Percentiles rank a stretch among this genome's conserved stretches.
Evolutionary conservation across 2,113 vertebrate species (phyloP).

Genomic region (Rhynchomys soricoides): DNA sequence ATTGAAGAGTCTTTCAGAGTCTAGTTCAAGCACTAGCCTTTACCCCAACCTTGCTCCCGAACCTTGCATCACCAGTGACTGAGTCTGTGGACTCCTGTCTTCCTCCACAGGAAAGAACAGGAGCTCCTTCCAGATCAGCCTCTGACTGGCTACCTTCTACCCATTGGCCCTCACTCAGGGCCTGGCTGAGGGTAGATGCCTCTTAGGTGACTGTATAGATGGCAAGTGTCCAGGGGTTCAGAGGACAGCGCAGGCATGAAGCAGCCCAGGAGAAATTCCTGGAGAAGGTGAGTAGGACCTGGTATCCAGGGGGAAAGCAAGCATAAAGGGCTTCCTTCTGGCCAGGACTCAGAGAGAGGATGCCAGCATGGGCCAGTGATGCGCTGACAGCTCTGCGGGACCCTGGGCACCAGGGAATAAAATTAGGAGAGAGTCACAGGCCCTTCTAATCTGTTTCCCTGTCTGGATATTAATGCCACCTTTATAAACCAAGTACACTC

Average conservation of each 20-base stretch:
- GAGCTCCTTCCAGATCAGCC: neutral
- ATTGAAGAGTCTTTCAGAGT: no score
- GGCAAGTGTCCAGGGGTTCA: neutral
- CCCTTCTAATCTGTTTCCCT: neutral
- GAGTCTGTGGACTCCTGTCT: neutral
- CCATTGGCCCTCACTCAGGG: neutral
- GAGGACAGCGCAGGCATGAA: neutral
- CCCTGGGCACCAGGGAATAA: neutral
- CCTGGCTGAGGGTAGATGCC: neutral
- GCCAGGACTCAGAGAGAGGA: neutral
- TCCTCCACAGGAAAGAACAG: no score
- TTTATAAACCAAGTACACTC: neutral
- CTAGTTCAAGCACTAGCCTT: neutral
- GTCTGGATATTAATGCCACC: neutral
- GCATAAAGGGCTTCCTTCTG: neutral
- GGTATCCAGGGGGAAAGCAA: neutral
- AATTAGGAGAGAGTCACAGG: neutral
- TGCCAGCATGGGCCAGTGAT: neutral
- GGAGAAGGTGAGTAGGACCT: neutral
- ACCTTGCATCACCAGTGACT: neutral
- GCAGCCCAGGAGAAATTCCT: neutral
- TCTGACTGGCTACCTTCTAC: neutral
- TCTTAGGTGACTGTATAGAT: neutral
- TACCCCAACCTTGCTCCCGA: neutral
- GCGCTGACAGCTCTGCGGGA: neutral